These are phyloP conservation scores for Drosophila neonasuta DNA, from an alignment of 2,888 invertebrate genomes.

Conservation along the genomic window DNA sequence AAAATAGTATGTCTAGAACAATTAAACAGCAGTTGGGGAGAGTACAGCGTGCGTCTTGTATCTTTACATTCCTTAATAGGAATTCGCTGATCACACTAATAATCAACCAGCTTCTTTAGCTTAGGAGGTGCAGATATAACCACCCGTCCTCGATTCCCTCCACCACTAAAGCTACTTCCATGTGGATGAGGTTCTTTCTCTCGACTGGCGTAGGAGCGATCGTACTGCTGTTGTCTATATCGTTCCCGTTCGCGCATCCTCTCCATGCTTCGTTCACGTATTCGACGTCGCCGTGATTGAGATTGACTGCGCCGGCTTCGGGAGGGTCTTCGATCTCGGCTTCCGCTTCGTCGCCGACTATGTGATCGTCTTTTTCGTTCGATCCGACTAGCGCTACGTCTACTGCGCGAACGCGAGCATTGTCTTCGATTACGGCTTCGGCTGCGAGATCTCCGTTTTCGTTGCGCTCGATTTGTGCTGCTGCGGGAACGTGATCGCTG, in stretches of 20 bases:
- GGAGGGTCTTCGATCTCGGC: conserved; percentile 71
- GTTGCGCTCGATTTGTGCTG: conserved; percentile 59
- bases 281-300: conserved; percentile 62
- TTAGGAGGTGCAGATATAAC: conserved; percentile 81
- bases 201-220: conserved; percentile 45
- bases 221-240: conserved; percentile 61
- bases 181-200: conserved; percentile 46
- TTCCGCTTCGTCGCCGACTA: conserved; percentile 65
- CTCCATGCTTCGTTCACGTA: conserved; percentile 66
- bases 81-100: conserved; percentile 49
- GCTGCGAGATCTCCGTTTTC: conserved; percentile 56
- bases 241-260: conserved; percentile 66
- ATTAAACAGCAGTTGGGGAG: conserved; percentile 31
- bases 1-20: conserved; percentile 51
- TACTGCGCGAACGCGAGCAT: conserved; percentile 56
- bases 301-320: conserved; percentile 79
- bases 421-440: conserved; percentile 57
- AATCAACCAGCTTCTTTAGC: conserved; percentile 80
- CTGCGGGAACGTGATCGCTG: conserved; percentile 41
- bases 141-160: conserved; percentile 77
- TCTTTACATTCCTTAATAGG: conserved; percentile 1
- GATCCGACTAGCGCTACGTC: conserved; percentile 59
- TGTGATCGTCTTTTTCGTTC: conserved; percentile 64
- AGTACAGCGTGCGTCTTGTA: conserved; percentile 8
- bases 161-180: conserved; percentile 42